phyloP scores from a whole-genome alignment of 2,888 invertebrate species.

The Globia sparganii region DNA sequence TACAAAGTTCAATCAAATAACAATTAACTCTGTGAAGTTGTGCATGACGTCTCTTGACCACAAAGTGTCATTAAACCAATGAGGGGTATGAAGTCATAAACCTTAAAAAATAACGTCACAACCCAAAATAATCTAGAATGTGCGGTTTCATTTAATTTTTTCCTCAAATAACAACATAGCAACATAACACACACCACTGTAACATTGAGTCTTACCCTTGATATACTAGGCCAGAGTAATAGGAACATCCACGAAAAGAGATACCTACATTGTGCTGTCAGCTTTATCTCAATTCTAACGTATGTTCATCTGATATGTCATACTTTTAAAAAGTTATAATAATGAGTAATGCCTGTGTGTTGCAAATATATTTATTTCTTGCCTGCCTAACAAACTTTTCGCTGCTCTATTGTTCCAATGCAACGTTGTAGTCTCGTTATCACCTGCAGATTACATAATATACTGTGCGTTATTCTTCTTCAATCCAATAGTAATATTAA shows the following conservation, averaged over 20 bases:
- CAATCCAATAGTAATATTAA: conserved; percentile 28
- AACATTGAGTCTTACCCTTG: not conserved
- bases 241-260: not conserved
- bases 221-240: not conserved
- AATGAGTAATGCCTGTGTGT: not conserved
- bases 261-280: not conserved
- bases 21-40: not conserved
- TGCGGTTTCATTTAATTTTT: not conserved
- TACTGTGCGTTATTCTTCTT: conserved; percentile 11
- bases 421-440: conserved; percentile 24
- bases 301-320: not conserved
- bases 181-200: no score
- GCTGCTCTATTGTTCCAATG: conserved; percentile 4
- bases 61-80: conserved; percentile 11
- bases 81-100: conserved; percentile 22
- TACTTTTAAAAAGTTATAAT: not conserved
- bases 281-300: not conserved
- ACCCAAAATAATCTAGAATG: not conserved
- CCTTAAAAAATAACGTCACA: conserved; percentile 16
- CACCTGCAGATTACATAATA: conserved; percentile 26
- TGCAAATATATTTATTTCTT: not conserved
- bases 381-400: no score
- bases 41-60: conserved; percentile 23
- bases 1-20: not conserved
- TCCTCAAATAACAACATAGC: no score